Percentiles rank a stretch among this genome's conserved stretches.
Conservation (phyloP, 2,113 vertebrate genomes). For the Ploceus nigricollis region DNA sequence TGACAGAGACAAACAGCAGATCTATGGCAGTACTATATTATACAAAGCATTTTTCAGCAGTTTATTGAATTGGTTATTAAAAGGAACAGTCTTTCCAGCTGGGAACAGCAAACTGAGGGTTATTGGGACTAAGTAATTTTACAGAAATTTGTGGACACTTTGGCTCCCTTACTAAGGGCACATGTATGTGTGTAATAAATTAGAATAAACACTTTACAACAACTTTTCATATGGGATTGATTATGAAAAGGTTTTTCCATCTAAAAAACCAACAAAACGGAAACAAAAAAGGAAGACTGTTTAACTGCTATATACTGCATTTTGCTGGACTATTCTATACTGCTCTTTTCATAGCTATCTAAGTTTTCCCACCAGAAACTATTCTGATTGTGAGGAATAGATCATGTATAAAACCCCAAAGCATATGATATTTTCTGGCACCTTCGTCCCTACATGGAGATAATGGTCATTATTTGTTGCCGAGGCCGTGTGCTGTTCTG, state of each 20-base stretch:
- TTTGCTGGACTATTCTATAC: not conserved
- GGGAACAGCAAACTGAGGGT: constrained; percentile 18
- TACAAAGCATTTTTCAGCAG: constrained; percentile 70
- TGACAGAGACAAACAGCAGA: constrained; percentile 71
- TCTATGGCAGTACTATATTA: constrained; percentile 60
- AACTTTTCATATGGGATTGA: not conserved
- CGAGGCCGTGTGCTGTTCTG: not conserved
- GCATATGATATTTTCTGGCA: constrained; percentile 41
- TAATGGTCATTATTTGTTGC: constrained; percentile 37
- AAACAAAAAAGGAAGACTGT: not conserved
- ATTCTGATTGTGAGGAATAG: not conserved
- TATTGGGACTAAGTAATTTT: constrained; percentile 17
- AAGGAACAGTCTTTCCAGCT: constrained; percentile 25
- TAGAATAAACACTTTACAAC: not conserved
- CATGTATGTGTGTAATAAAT: constrained; percentile 10
- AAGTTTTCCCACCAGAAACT: not conserved
- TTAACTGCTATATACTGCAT: not conserved
- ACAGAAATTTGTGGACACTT: constrained; percentile 25
- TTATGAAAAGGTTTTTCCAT: not conserved
- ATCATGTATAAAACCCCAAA: not conserved
- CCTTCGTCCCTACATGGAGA: not conserved
- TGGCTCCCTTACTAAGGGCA: not conserved
- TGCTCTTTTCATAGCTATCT: not conserved
- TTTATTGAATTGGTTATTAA: constrained; percentile 71
- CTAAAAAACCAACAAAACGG: fast-evolving